These are phyloP conservation scores for Sisyra nigra DNA, from an alignment of 2,888 invertebrate genomes.

Conservation along the genomic window DNA sequence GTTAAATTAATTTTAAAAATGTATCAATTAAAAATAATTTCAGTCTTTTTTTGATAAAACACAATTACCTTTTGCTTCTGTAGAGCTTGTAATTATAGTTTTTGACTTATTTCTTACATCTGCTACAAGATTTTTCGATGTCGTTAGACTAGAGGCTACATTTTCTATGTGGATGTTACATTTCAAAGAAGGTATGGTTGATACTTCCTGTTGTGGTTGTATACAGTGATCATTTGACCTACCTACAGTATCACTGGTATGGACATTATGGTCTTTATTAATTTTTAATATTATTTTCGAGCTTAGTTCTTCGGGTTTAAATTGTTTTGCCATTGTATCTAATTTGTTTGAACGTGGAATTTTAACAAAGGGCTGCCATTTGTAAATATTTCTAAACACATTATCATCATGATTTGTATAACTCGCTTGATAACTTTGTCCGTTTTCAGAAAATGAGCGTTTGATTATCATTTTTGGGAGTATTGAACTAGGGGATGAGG, in stretches of 20 bases:
- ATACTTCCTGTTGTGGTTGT: not conserved
- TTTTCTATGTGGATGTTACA: constrained; percentile 8
- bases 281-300: constrained; percentile 5
- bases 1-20: no score
- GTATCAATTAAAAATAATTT: no score
- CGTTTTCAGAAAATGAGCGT: not conserved
- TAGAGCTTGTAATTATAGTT: no score
- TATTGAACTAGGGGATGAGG: not conserved
- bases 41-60: no score
- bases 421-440: constrained; percentile 2
- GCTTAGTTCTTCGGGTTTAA: constrained; percentile 2
- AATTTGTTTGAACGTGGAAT: constrained; percentile 1
- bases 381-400: constrained; percentile 5
- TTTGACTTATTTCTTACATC: no score
- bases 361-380: constrained; percentile 8
- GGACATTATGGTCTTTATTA: not conserved
- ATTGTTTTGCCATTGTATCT: constrained; percentile 6
- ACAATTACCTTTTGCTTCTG: no score
- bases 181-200: constrained; percentile 3
- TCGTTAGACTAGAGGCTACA: not conserved
- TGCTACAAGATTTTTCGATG: not conserved
- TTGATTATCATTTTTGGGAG: constrained; percentile 8
- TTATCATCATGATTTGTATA: not conserved
- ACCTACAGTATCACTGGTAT: not conserved
- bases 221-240: not conserved